These are phyloP conservation scores for Phylloscopus trochiloides DNA, from an alignment of 2,113 vertebrate species.

Conservation along the genomic window DNA sequence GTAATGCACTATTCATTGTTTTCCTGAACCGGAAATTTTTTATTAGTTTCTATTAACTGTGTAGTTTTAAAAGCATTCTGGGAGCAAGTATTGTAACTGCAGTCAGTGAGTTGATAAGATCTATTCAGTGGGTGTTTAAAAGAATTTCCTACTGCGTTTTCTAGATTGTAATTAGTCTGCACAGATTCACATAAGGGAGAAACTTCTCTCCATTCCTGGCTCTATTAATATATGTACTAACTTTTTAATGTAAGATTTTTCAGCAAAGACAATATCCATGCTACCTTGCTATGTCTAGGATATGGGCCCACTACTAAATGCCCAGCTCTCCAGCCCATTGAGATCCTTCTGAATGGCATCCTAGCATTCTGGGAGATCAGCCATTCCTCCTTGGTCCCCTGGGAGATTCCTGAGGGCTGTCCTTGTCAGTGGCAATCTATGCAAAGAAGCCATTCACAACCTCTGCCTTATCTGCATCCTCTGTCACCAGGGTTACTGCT, in stretches of 20 bases:
- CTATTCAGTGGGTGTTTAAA: not conserved
- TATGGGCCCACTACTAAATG: not conserved
- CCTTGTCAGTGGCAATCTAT: not conserved
- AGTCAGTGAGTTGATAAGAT: not conserved
- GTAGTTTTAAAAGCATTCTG: not conserved
- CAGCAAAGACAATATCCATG: not conserved
- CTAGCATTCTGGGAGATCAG: not conserved
- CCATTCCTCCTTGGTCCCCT: not conserved
- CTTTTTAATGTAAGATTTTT: not conserved
- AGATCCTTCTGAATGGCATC: not conserved
- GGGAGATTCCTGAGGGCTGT: not conserved
- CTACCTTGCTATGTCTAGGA: not conserved
- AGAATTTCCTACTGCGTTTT: not conserved
- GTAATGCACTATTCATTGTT: not conserved
- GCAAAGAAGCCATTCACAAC: not conserved
- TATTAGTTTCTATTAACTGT: not conserved
- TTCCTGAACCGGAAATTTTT: not conserved
- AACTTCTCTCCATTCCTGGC: not conserved
- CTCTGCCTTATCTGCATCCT: not conserved
- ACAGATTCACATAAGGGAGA: not conserved
- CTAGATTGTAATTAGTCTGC: not conserved
- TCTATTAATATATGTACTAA: not conserved
- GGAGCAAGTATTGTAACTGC: not conserved
- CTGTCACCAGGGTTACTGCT: not conserved
- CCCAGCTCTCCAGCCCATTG: not conserved